These are phyloP conservation scores for Dryas iulia DNA, from an alignment of 1,140 invertebrate genomes.

Conservation along the genomic window DNA sequence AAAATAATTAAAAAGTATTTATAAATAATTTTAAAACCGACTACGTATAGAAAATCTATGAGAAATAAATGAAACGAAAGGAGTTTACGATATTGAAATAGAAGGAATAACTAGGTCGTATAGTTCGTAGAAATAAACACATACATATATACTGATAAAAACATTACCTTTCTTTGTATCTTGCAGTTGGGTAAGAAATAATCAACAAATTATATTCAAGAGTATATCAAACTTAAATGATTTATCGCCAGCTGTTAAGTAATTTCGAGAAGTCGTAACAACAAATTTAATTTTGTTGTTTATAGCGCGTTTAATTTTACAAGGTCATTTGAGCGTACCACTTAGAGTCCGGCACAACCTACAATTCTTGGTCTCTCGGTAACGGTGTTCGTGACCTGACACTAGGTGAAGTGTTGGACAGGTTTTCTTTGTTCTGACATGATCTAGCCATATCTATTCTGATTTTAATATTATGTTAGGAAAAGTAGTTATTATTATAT, in stretches of 20 bases:
- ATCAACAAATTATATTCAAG: too few species aligned
- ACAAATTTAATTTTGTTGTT: slow-evolving; percentile 12
- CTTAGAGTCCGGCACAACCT: slow-evolving; percentile 21
- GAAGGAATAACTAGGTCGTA: too few species aligned
- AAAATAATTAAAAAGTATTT: too few species aligned
- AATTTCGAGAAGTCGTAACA: slow-evolving; percentile 9
- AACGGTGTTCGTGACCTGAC: slow-evolving; percentile 21
- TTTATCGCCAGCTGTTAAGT: slow-evolving; percentile 13
- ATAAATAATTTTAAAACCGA: too few species aligned
- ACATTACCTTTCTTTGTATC: too few species aligned
- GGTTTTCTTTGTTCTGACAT: slow-evolving; percentile 8
- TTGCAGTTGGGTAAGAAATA: too few species aligned
- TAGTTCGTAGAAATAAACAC: too few species aligned
- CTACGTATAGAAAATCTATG: too few species aligned
- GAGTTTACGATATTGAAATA: too few species aligned
- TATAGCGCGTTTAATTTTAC: slow-evolving; percentile 21
- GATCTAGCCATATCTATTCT: not conserved
- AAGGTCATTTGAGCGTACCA: slow-evolving; percentile 22
- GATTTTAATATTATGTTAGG: not conserved
- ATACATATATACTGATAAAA: too few species aligned
- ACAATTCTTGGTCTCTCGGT: slow-evolving; percentile 20
- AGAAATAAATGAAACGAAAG: too few species aligned
- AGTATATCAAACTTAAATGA: not conserved
- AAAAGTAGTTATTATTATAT: too few species aligned
- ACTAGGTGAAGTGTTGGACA: not conserved